These are phyloP conservation scores for Platynereis dumerilii DNA, from an alignment of 2,888 invertebrate species.

Conservation along the genomic window DNA sequence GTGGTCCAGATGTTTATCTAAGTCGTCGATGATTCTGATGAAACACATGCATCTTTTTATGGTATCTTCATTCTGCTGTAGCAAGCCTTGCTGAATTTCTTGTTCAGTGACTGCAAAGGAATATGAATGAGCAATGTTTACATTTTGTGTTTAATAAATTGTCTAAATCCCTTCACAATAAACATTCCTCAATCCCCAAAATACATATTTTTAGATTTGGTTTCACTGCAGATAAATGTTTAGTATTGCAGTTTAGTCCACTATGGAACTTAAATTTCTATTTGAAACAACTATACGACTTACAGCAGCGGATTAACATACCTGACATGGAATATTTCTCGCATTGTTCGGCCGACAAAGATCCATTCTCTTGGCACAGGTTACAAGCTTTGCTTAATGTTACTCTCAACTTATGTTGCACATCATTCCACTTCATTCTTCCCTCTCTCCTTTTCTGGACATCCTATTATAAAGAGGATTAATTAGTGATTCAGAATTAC, in stretches of 20 bases:
- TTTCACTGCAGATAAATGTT: too few relatives aligned
- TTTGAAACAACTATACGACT: too few relatives aligned
- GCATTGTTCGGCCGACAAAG: neutral
- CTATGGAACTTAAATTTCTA: too few relatives aligned
- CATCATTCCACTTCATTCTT: conserved; percentile 13
- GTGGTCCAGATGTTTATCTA: conserved; percentile 22
- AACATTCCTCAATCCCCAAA: too few relatives aligned
- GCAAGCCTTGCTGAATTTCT: conserved; percentile 38
- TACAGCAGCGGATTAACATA: conserved; percentile 8
- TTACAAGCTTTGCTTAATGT: conserved; percentile 9
- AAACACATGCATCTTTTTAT: conserved; percentile 42
- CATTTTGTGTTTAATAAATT: neutral
- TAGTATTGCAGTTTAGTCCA: too few relatives aligned
- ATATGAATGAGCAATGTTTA: conserved; percentile 2
- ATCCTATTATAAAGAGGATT: conserved; percentile 6
- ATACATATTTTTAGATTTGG: too few relatives aligned
- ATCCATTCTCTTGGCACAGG: conserved; percentile 1
- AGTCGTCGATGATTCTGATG: conserved; percentile 31
- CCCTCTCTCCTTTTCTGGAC: conserved; percentile 5
- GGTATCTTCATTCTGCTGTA: conserved; percentile 38
- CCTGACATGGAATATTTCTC: conserved; percentile 29
- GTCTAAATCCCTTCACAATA: too few relatives aligned
- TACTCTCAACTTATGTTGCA: neutral
- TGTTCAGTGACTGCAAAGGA: conserved; percentile 34
- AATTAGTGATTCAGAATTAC: too few relatives aligned